phyloP scores from a whole-genome alignment of 2,888 invertebrate genomes.

The Drosophila demipolita region DNA sequence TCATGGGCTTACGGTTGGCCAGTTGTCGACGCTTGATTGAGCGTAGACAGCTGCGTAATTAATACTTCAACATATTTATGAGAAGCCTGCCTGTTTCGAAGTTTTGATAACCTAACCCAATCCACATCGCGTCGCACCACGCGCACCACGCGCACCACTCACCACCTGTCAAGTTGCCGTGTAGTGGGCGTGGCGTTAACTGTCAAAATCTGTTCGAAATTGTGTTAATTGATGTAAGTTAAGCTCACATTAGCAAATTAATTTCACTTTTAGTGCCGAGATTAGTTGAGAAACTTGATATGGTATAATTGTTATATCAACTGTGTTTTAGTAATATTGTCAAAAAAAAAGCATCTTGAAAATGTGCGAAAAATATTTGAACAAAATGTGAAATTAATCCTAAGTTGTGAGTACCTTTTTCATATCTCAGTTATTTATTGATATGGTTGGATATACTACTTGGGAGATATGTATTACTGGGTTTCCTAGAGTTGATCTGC shows the following conservation, averaged over 20 bases:
- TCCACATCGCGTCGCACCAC: not conserved
- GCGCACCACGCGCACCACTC: no score
- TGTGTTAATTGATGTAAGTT: not conserved
- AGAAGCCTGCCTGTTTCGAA: not conserved
- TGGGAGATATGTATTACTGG: not conserved
- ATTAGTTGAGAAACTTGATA: not conserved
- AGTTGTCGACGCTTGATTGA: constrained; percentile 41
- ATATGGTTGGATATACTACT: not conserved
- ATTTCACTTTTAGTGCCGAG: not conserved
- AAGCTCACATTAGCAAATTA: not conserved
- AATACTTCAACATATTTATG: constrained; percentile 30
- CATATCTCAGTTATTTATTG: not conserved
- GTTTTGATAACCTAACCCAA: not conserved
- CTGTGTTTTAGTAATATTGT: not conserved
- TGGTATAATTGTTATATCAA: not conserved
- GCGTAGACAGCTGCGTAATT: constrained; percentile 28
- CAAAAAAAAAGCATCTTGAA: not conserved
- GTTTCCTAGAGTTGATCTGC: not conserved
- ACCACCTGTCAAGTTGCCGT: not conserved
- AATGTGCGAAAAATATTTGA: not conserved
- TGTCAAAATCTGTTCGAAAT: not conserved
- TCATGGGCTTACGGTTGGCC: not conserved
- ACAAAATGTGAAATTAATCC: not conserved
- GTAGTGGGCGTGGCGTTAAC: not conserved
- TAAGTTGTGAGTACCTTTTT: not conserved